Conservation (phyloP, 2,113 vertebrate species). For the Sturnira hondurensis region DNA sequence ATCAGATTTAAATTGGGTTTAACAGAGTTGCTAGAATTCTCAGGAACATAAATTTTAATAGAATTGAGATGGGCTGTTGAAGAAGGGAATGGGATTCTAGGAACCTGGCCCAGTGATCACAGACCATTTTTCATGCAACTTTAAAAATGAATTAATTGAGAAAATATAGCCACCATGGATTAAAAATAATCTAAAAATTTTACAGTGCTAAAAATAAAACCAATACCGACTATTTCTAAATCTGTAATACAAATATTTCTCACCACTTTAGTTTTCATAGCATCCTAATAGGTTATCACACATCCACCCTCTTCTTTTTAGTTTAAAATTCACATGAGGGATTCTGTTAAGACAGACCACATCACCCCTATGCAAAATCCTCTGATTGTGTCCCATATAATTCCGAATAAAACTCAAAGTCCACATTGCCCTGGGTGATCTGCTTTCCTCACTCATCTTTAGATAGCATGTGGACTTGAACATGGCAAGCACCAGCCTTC, state of each 20-base stretch:
- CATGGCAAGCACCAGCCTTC: fast-evolving
- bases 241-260: not conserved
- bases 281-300: not conserved
- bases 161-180: not conserved
- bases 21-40: not conserved
- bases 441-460: not conserved
- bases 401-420: not conserved
- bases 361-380: not conserved
- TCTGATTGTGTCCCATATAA: not conserved
- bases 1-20: not conserved
- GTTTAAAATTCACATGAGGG: not conserved
- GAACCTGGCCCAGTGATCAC: not conserved
- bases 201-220: not conserved
- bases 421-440: not conserved
- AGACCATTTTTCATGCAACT: not conserved
- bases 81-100: not conserved
- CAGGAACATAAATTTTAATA: not conserved
- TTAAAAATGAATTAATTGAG: not conserved
- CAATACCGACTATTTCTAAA: not conserved
- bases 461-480: not conserved
- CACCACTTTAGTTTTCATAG: not conserved
- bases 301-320: not conserved
- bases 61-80: not conserved
- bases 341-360: not conserved
- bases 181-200: not conserved